phyloP scores from a whole-genome alignment of 2,113 vertebrate genomes.

The Chitala chitala region DNA sequence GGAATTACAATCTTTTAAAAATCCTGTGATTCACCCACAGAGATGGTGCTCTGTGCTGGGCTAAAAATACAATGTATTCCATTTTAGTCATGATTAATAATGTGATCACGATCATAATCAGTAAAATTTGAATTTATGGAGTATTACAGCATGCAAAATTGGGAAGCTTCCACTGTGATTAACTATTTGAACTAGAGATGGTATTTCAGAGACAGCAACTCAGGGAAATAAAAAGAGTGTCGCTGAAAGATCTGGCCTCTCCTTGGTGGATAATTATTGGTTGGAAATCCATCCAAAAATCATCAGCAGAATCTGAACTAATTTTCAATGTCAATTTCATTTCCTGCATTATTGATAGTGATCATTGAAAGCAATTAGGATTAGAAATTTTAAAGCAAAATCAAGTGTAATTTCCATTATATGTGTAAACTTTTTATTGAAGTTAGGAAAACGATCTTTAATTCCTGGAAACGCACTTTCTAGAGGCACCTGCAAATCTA shows the following conservation, averaged over 20 bases:
- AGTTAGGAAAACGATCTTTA: neutral
- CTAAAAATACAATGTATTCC: neutral
- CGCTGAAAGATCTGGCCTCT: neutral
- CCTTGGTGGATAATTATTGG: constrained; percentile 10
- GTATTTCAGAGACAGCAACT: neutral
- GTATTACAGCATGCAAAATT: too few species aligned
- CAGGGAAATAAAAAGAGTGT: neutral
- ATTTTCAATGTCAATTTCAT: constrained; percentile 1
- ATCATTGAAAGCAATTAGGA: constrained; percentile 8
- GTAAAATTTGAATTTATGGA: too few species aligned
- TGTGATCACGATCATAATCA: too few species aligned
- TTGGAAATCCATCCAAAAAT: too few species aligned
- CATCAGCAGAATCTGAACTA: neutral
- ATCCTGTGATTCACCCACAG: neutral
- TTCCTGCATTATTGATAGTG: neutral
- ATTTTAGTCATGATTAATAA: neutral
- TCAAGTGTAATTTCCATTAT: constrained; percentile 10
- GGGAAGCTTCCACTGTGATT: neutral
- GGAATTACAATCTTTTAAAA: too few species aligned
- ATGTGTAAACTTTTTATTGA: neutral
- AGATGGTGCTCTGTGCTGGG: neutral
- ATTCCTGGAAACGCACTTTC: too few species aligned
- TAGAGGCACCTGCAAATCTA: neutral
- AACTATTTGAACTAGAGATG: neutral
- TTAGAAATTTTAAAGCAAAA: constrained; percentile 16